Percentiles rank a stretch among this genome's conserved stretches.
Evolutionary conservation across 1,140 invertebrate species (phyloP).

Genomic region (Anadara kagoshimensis): DNA sequence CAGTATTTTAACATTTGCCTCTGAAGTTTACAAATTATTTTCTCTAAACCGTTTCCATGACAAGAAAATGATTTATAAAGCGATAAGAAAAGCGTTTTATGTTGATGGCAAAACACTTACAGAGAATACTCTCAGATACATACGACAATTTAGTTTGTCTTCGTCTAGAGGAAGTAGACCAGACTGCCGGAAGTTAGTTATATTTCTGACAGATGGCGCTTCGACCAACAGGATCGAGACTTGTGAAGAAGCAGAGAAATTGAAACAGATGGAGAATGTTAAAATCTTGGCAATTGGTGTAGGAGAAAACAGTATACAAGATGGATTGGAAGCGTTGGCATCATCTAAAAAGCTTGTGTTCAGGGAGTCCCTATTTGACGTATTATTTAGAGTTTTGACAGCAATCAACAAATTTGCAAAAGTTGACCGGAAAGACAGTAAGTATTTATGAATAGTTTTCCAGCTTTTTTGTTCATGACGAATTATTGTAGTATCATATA

Average conservation of each 20-base stretch:
- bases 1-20: slow-evolving; percentile 40
- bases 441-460: too few relatives aligned
- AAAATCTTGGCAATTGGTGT: slow-evolving; percentile 48
- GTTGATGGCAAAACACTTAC: slow-evolving; percentile 32
- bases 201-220: slow-evolving; percentile 50
- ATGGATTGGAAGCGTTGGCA: slow-evolving; percentile 47
- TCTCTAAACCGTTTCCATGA: slow-evolving; percentile 28
- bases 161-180: slow-evolving; percentile 29
- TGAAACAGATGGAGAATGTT: slow-evolving; percentile 16
- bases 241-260: slow-evolving; percentile 8
- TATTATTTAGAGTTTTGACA: slow-evolving; percentile 18
- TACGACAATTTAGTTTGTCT: slow-evolving; percentile 34
- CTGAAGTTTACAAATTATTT: slow-evolving; percentile 30
- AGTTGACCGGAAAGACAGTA: slow-evolving; percentile 43
- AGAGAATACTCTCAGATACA: slow-evolving; percentile 33
- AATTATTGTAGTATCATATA: too few relatives aligned
- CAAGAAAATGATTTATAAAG: background rate
- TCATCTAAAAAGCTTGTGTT: slow-evolving; percentile 42
- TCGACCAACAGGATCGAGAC: slow-evolving; percentile 29
- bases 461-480: too few relatives aligned
- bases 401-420: slow-evolving; percentile 45
- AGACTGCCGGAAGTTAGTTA: slow-evolving; percentile 32
- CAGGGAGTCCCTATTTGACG: slow-evolving; percentile 44
- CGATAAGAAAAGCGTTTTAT: background rate
- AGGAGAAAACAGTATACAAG: slow-evolving; percentile 24